phyloP scores from a whole-genome alignment of 2,797 vertebrate species.

The Thripadectes ignobilis region DNA sequence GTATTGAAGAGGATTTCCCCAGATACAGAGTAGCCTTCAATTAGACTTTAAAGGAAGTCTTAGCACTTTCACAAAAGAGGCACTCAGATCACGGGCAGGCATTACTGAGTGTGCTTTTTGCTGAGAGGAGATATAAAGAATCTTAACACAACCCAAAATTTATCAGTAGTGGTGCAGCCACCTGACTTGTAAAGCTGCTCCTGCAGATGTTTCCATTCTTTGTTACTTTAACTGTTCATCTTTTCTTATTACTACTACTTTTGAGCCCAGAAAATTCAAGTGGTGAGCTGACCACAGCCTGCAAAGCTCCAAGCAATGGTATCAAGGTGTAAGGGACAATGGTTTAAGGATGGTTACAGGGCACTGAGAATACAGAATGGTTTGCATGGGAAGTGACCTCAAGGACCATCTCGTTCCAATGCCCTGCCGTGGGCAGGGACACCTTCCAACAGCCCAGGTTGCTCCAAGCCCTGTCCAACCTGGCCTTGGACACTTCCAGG shows the following conservation, averaged over 20 bases:
- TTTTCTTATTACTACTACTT: not conserved
- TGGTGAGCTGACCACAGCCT: not conserved
- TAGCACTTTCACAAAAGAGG: not conserved
- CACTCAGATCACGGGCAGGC: not conserved
- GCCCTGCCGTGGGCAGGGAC: not conserved
- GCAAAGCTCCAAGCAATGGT: not conserved
- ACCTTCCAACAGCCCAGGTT: no score
- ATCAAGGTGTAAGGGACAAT: not conserved
- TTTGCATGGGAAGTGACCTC: not conserved
- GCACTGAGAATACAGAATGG: not conserved
- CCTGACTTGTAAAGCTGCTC: not conserved
- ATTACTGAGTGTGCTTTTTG: not conserved
- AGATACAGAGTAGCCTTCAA: not conserved
- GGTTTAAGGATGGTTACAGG: not conserved
- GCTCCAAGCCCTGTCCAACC: not conserved
- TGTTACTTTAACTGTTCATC: not conserved
- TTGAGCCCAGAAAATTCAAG: not conserved
- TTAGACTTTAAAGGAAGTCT: not conserved
- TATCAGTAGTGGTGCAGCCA: fast-evolving
- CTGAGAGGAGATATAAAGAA: not conserved
- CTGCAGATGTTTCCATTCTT: not conserved
- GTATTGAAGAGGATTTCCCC: not conserved
- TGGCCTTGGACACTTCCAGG: not conserved
- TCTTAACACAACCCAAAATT: fast-evolving
- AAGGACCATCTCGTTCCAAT: not conserved